Conservation (phyloP, 2,113 vertebrate genomes). For the Semnopithecus entellus region DNA sequence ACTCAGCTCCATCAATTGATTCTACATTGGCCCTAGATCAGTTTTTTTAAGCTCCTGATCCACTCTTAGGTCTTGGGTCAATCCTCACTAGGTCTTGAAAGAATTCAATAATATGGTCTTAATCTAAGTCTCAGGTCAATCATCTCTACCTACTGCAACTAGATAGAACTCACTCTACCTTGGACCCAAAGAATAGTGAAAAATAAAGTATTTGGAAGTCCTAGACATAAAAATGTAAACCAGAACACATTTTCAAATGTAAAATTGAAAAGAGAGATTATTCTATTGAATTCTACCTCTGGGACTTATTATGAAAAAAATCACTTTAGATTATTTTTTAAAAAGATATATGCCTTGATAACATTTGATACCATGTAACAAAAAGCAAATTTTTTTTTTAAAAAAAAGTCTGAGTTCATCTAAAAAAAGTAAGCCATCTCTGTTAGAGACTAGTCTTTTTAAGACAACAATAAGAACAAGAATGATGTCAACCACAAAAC, state of each 20-base stretch:
- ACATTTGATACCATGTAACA: neutral
- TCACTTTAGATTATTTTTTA: neutral
- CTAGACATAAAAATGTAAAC: slow-evolving; percentile 8
- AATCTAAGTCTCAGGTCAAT: neutral
- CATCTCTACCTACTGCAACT: neutral
- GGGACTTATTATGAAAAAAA: neutral
- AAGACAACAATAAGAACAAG: neutral
- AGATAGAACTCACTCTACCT: neutral
- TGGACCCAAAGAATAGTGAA: neutral
- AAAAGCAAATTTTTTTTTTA: neutral
- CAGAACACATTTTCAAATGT: neutral
- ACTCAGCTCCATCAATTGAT: rapidly evolving
- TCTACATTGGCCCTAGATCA: neutral
- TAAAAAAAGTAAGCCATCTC: neutral
- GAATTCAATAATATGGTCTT: neutral
- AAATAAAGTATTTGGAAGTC: neutral
- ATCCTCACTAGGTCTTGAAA: neutral
- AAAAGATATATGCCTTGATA: neutral
- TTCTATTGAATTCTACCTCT: neutral
- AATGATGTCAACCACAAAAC: neutral
- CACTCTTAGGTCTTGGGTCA: neutral
- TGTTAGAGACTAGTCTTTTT: neutral
- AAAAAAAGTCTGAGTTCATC: neutral
- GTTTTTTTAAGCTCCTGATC: neutral
- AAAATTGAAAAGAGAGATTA: neutral